Conservation (phyloP, 1,140 invertebrate genomes). For the Choristoneura fumiferana region DNA sequence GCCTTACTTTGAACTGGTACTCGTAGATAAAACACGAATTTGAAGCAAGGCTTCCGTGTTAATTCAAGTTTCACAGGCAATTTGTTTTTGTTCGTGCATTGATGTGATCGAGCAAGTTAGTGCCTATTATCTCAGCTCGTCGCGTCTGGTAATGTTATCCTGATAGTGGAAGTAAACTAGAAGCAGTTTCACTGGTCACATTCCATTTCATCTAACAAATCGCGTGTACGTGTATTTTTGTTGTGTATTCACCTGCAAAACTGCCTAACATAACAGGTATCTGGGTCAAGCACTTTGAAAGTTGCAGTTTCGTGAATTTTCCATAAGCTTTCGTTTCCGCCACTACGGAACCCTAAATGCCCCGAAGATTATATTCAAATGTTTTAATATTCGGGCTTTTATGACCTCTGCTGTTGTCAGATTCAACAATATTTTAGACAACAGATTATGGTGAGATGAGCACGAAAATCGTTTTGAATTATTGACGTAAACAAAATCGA, state of each 20-base stretch:
- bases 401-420: neutral
- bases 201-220: too few species aligned
- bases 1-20: neutral
- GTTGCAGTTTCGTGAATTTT: slow-evolving; percentile 12
- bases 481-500: neutral
- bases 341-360: neutral
- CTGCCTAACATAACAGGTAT: neutral
- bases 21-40: neutral
- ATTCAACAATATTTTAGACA: neutral
- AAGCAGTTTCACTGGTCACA: too few species aligned
- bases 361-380: neutral
- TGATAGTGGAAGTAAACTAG: neutral
- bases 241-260: neutral
- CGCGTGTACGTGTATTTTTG: too few species aligned
- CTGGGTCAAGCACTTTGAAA: slow-evolving; percentile 16
- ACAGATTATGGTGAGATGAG: neutral
- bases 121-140: neutral
- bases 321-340: slow-evolving; percentile 4
- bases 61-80: too few species aligned
- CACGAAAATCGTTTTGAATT: slow-evolving; percentile 5
- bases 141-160: neutral
- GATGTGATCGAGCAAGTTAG: neutral
- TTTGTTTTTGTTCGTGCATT: neutral
- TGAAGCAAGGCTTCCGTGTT: too few species aligned
- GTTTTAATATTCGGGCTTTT: neutral